phyloP scores from a whole-genome alignment of 2,797 vertebrate species.

The Ibycter americanus region DNA sequence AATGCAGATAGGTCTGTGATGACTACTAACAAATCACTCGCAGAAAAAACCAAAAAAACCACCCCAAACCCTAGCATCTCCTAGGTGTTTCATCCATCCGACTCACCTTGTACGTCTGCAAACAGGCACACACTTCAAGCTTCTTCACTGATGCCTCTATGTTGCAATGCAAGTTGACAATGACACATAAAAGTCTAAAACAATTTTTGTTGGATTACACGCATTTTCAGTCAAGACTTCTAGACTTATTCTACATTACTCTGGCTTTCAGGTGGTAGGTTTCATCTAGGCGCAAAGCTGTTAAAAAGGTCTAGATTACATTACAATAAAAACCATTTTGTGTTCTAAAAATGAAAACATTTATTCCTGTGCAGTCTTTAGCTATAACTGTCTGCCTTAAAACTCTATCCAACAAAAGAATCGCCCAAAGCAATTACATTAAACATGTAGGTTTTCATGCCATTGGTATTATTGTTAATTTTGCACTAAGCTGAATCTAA shows the following conservation, averaged over 20 bases:
- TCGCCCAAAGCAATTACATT: background rate
- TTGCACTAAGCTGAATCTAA: background rate
- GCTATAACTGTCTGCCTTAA: background rate
- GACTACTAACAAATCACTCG: background rate
- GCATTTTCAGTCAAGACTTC: background rate
- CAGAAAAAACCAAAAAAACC: background rate
- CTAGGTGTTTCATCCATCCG: background rate
- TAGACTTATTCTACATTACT: background rate
- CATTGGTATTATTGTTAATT: background rate
- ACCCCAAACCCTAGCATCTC: background rate
- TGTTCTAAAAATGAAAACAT: background rate
- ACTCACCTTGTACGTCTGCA: background rate
- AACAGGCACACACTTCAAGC: background rate
- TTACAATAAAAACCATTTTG: background rate
- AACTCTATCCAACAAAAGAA: background rate
- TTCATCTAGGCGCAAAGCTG: background rate
- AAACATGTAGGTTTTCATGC: background rate
- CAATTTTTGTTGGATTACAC: background rate
- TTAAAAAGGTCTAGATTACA: background rate
- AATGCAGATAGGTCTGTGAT: background rate
- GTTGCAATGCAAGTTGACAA: background rate
- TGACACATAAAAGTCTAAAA: background rate
- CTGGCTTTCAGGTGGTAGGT: background rate
- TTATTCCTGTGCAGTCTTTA: background rate
- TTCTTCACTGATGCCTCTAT: background rate